These are phyloP conservation scores for Anodontia alba DNA, from an alignment of 2,888 invertebrate species.

Conservation along the genomic window DNA sequence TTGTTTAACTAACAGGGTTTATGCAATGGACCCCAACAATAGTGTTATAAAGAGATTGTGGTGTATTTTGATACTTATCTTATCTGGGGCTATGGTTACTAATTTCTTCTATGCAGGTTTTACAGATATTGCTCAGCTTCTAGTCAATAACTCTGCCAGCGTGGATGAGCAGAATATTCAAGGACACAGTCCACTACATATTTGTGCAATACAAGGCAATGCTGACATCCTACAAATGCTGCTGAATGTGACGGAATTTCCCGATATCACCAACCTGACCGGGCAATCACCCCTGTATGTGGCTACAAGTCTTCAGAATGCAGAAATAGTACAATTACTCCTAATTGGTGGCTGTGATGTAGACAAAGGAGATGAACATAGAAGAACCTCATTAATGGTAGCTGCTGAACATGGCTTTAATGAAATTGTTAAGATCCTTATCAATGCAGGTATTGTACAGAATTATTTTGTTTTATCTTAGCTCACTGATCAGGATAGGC, in stretches of 20 bases:
- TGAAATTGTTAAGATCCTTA: constrained; percentile 70
- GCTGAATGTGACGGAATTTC: constrained; percentile 67
- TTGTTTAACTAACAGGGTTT: too few species aligned
- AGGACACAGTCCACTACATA: constrained; percentile 77
- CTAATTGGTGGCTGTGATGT: constrained; percentile 70
- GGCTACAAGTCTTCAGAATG: constrained; percentile 64
- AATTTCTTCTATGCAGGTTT: too few species aligned
- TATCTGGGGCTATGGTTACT: too few species aligned
- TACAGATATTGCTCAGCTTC: constrained; percentile 69
- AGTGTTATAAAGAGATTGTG: too few species aligned
- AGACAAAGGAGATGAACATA: constrained; percentile 72
- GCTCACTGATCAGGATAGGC: too few species aligned
- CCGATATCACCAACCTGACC: constrained; percentile 68
- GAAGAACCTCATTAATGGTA: constrained; percentile 73
- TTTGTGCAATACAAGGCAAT: constrained; percentile 75
- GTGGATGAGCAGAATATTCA: constrained; percentile 77
- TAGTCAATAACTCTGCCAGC: constrained; percentile 76
- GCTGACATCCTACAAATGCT: constrained; percentile 65
- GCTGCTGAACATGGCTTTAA: constrained; percentile 73
- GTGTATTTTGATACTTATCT: too few species aligned
- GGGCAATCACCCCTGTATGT: constrained; percentile 77
- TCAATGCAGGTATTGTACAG: constrained; percentile 69
- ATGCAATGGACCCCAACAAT: too few species aligned
- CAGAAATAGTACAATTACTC: constrained; percentile 69
- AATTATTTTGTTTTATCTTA: too few species aligned